Evolutionary conservation across 2,113 vertebrate species (phyloP).

Genomic region (Paramisgurnus dabryanus): DNA sequence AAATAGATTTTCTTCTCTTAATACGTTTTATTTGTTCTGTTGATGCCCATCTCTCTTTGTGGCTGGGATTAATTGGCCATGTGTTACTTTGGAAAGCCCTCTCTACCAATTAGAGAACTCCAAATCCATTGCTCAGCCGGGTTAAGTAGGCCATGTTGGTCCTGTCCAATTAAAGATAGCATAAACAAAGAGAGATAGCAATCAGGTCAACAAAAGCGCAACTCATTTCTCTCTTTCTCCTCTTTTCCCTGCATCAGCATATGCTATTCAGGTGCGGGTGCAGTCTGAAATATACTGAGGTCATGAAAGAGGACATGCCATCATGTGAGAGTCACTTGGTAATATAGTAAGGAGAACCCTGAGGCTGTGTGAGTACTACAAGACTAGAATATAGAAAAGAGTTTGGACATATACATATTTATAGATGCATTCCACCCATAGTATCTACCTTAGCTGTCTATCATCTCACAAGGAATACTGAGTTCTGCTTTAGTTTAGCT

Average conservation of each 20-base stretch:
- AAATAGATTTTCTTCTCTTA: constrained; percentile 18
- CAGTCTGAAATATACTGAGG: constrained; percentile 4
- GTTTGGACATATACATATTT: background rate
- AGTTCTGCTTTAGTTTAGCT: background rate
- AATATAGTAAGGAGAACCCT: background rate
- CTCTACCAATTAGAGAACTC: constrained; percentile 55
- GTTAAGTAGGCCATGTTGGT: constrained; percentile 59
- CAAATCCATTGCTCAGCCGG: constrained; percentile 50
- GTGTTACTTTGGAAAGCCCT: constrained; percentile 41
- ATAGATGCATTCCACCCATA: background rate
- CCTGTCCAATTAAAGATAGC: constrained; percentile 56
- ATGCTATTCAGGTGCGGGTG: constrained; percentile 20
- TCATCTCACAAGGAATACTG: background rate
- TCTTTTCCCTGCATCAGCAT: constrained; percentile 35
- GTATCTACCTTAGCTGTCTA: background rate
- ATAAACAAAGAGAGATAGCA: constrained; percentile 38
- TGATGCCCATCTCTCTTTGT: constrained; percentile 6
- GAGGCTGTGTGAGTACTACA: background rate
- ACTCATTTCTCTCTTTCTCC: background rate
- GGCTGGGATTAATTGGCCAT: constrained; percentile 57
- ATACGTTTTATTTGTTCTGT: background rate
- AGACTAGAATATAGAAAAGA: background rate
- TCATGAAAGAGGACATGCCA: constrained; percentile 10
- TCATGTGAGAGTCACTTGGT: constrained; percentile 3
- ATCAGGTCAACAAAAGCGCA: constrained; percentile 41